Conservation (phyloP, 2,888 invertebrate genomes). For the Xanthia icteritia region DNA sequence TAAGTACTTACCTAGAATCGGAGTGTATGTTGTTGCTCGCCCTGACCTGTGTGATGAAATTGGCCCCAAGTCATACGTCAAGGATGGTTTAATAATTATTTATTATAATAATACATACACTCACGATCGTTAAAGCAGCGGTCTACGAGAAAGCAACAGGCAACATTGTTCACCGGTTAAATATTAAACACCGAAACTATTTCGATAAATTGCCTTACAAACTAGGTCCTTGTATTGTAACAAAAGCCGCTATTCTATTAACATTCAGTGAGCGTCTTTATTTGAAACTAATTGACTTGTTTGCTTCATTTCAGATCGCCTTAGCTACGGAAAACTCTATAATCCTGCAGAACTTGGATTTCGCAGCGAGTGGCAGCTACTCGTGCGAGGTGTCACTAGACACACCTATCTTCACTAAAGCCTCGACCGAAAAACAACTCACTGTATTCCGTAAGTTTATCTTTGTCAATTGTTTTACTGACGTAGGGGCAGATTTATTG, state of each 20-base stretch:
- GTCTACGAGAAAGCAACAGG: constrained; percentile 19
- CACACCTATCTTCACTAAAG: constrained; percentile 93
- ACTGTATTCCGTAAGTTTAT: constrained; percentile 93
- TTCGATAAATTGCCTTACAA: constrained; percentile 13
- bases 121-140: not conserved
- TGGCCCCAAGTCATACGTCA: not conserved
- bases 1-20: not conserved
- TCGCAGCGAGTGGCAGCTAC: constrained; percentile 93
- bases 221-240: constrained; percentile 19
- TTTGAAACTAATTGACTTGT: constrained; percentile 51
- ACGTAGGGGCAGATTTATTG: not conserved
- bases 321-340: constrained; percentile 93
- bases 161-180: constrained; percentile 2
- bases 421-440: constrained; percentile 92
- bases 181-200: constrained; percentile 21
- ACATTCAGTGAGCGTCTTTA: constrained; percentile 35
- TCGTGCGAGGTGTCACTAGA: constrained; percentile 94
- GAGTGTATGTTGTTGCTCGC: not conserved
- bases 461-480: constrained; percentile 9
- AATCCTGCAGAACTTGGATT: constrained; percentile 92
- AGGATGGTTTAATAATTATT: too few species aligned
- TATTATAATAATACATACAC: too few species aligned
- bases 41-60: constrained; percentile 1
- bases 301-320: constrained; percentile 89
- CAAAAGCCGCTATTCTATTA: constrained; percentile 27